Evolutionary conservation across 64 coral and sea anemone species (phyloP).

Genomic region (Montipora cactus): DNA sequence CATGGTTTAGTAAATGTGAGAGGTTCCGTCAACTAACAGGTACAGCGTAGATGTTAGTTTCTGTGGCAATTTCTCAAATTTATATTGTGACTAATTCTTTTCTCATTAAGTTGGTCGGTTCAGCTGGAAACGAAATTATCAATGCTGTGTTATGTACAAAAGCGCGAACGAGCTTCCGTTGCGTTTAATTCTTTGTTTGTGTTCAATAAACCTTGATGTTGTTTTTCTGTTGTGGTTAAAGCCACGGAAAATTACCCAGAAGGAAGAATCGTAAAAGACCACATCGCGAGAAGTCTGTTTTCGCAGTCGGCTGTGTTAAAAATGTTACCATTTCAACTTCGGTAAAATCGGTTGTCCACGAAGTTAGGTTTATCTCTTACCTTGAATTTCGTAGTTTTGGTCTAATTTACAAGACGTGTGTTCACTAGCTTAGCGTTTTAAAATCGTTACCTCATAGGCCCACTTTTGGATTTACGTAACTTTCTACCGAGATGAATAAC

Average conservation of each 20-base stretch:
- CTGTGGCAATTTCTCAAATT: not conserved
- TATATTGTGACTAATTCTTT: not conserved
- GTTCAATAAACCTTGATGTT: not conserved
- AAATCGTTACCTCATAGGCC: not conserved
- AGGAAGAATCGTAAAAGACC: not conserved
- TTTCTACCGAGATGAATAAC: not conserved
- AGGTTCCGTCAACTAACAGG: not conserved
- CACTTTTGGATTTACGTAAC: slow-evolving; percentile 32
- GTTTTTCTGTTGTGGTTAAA: slow-evolving; percentile 23
- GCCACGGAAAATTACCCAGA: not conserved
- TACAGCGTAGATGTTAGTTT: not conserved
- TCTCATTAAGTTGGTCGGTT: slow-evolving; percentile 2
- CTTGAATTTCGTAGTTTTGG: not conserved
- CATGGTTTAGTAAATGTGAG: not conserved
- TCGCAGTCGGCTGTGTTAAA: not conserved
- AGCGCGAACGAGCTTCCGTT: not conserved
- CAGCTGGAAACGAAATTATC: slow-evolving; percentile 11
- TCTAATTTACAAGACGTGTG: not conserved
- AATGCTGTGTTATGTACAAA: not conserved
- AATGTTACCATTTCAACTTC: not conserved
- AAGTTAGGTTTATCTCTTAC: too few relatives aligned
- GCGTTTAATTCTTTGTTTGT: slow-evolving; percentile 1
- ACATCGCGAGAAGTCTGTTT: not conserved
- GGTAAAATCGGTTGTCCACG: not conserved
- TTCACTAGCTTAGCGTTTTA: not conserved